These are phyloP conservation scores for Larimichthys polyactis DNA, from an alignment of 2,113 vertebrate genomes.

Conservation along the genomic window DNA sequence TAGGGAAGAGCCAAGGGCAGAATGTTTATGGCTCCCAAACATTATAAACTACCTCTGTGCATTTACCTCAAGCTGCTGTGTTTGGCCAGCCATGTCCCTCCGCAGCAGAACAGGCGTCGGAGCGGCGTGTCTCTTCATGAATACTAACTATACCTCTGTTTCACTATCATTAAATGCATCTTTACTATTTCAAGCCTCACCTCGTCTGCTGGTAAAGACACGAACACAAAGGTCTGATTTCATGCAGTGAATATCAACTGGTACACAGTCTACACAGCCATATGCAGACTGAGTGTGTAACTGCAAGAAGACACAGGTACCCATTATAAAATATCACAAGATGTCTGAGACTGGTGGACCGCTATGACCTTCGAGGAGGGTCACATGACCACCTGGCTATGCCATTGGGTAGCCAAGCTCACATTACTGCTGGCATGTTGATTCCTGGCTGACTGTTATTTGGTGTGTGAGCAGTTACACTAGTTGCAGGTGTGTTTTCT, in stretches of 20 bases:
- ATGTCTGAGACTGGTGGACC: background rate
- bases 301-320: background rate
- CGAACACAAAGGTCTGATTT: constrained; percentile 64
- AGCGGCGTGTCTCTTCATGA: constrained; percentile 74
- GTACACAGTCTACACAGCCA: constrained; percentile 10
- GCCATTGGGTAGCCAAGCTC: no score
- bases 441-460: background rate
- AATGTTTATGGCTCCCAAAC: constrained; percentile 85
- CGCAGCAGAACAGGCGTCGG: constrained; percentile 46
- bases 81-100: constrained; percentile 77
- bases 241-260: constrained; percentile 71
- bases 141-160: constrained; percentile 79
- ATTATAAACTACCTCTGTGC: constrained; percentile 84
- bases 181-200: constrained; percentile 71
- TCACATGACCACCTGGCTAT: background rate
- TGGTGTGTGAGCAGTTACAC: background rate
- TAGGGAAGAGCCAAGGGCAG: constrained; percentile 86
- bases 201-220: constrained; percentile 58
- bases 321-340: constrained; percentile 13
- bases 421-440: background rate
- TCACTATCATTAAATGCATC: constrained; percentile 78
- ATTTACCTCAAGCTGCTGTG: constrained; percentile 81
- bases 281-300: constrained; percentile 5
- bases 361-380: background rate
- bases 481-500: background rate